A percentile compares a stretch with the other conserved stretches of the same genome.
phyloP scores from a whole-genome alignment of 2,797 vertebrate genomes.

The Ctenopoma kingsleyae region DNA sequence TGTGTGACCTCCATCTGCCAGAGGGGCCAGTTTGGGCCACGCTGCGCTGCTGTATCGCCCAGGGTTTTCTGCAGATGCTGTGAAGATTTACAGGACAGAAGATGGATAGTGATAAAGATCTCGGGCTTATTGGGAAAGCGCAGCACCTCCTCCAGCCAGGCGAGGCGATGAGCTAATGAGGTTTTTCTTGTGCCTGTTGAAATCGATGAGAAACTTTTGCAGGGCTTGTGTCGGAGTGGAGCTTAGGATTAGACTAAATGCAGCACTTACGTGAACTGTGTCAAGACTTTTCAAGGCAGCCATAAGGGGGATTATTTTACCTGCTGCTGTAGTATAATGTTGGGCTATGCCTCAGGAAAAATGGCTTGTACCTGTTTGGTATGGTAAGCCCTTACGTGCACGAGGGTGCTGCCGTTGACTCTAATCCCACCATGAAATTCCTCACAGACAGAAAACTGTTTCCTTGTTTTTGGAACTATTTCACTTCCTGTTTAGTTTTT shows the following conservation, averaged over 20 bases:
- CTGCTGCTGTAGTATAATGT: constrained; percentile 37
- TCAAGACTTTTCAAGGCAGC: constrained; percentile 36
- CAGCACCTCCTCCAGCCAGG: constrained; percentile 3
- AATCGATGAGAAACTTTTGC: constrained; percentile 41
- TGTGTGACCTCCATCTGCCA: constrained; percentile 25
- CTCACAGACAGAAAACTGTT: background rate
- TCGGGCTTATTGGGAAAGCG: constrained; percentile 6
- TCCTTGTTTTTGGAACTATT: constrained; percentile 27
- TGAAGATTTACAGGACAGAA: constrained; percentile 37
- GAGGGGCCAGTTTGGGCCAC: background rate
- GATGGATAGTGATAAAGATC: constrained; percentile 40
- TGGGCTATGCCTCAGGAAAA: constrained; percentile 12
- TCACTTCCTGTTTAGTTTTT: constrained; percentile 21
- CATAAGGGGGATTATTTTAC: constrained; percentile 44
- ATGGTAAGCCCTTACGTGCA: constrained; percentile 29
- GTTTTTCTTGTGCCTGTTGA: constrained; percentile 25
- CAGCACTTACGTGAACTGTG: constrained; percentile 26
- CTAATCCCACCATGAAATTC: constrained; percentile 36
- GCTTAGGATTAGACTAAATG: constrained; percentile 42
- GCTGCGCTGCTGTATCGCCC: constrained; percentile 1
- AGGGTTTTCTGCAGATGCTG: constrained; percentile 30
- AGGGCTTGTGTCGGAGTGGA: constrained; percentile 17
- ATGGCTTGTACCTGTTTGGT: constrained; percentile 26
- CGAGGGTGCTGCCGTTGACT: constrained; percentile 19
- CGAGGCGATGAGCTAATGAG: constrained; percentile 16